phyloP scores from a whole-genome alignment of 2,888 invertebrate genomes.

The Spilarctia lutea region DNA sequence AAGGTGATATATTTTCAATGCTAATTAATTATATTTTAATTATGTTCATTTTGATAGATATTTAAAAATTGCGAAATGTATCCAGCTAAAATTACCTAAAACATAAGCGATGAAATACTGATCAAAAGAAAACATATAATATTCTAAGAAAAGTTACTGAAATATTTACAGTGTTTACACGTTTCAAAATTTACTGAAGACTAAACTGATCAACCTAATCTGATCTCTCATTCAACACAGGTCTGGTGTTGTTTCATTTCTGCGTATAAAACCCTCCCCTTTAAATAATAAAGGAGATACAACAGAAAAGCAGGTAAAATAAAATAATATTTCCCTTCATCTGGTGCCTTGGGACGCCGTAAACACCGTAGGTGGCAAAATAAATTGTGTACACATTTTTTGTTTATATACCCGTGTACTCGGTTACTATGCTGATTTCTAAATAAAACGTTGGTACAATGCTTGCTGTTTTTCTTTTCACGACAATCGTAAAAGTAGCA shows the following conservation, averaged over 20 bases:
- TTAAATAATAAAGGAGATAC: constrained; percentile 49
- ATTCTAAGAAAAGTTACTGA: neutral
- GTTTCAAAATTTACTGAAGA: constrained; percentile 17
- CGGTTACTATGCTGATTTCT: constrained; percentile 38
- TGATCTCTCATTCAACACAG: constrained; percentile 26
- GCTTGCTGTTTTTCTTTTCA: constrained; percentile 39
- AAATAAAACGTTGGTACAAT: constrained; percentile 43
- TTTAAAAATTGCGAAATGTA: neutral
- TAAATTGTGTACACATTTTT: constrained; percentile 45
- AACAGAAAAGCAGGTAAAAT: constrained; percentile 46
- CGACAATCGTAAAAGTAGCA: constrained; percentile 45
- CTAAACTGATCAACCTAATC: constrained; percentile 27
- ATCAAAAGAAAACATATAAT: neutral
- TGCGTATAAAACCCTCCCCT: constrained; percentile 26
- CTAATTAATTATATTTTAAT: neutral
- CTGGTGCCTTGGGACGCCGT: constrained; percentile 43
- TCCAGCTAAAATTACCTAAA: neutral
- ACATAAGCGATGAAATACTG: neutral
- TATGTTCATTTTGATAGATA: neutral
- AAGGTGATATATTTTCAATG: no score
- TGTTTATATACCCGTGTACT: constrained; percentile 23
- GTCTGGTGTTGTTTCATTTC: constrained; percentile 23
- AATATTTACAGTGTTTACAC: constrained; percentile 15
- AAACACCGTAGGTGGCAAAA: constrained; percentile 52
- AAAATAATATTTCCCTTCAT: constrained; percentile 50